Evolutionary conservation across 2,888 invertebrate genomes (phyloP).

Genomic region (Trichogramma dendrolimi): DNA sequence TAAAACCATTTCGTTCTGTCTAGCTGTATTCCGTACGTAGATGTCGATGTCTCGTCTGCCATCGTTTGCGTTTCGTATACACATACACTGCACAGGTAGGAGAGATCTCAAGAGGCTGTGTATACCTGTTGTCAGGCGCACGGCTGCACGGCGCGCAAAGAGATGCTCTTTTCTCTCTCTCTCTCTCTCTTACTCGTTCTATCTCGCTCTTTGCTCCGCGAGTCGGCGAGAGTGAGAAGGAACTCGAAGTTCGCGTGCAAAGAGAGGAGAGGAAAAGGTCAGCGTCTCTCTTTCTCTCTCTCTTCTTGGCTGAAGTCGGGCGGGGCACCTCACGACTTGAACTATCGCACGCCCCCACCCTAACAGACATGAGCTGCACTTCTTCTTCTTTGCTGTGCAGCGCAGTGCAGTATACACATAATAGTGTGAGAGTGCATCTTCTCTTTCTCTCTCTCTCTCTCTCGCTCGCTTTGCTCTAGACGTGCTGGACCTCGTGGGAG

Average conservation of each 20-base stretch:
- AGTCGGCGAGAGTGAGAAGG: conserved; percentile 12
- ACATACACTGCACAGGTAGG: too few relatives aligned
- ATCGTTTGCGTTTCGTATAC: too few relatives aligned
- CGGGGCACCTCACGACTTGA: conserved; percentile 58
- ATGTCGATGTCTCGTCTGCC: too few relatives aligned
- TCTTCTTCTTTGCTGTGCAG: neutral
- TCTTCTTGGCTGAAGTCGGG: conserved; percentile 50
- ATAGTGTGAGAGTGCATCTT: too few relatives aligned
- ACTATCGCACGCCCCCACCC: conserved; percentile 60
- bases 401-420: too few relatives aligned
- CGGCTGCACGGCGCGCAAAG: too few relatives aligned
- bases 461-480: neutral
- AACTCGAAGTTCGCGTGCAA: conserved; percentile 24
- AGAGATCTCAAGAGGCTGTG: too few relatives aligned
- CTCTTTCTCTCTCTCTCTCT: neutral
- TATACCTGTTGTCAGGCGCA: too few relatives aligned
- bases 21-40: too few relatives aligned
- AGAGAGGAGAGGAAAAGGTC: conserved; percentile 50
- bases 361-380: conserved; percentile 38
- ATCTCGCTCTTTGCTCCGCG: neutral
- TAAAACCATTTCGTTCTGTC: too few relatives aligned
- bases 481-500: neutral
- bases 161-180: too few relatives aligned
- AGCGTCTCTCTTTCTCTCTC: conserved; percentile 6
- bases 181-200: too few relatives aligned